phyloP scores from a whole-genome alignment of 2,113 vertebrate species.

The Smithornis capensis region DNA sequence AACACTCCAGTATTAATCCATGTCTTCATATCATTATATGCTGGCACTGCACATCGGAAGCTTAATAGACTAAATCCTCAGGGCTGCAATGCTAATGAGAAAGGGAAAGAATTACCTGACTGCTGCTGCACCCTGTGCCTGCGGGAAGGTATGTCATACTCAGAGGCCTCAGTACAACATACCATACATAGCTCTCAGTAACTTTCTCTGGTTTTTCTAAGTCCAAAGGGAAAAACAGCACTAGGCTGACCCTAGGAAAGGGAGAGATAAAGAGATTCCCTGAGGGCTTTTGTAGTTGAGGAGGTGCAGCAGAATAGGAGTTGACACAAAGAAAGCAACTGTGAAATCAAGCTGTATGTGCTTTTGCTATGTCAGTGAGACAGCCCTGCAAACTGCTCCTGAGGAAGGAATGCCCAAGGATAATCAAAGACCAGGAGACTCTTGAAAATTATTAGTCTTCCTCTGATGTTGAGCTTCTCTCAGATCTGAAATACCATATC shows the following conservation, averaged over 20 bases:
- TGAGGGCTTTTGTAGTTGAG: background rate
- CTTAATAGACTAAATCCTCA: background rate
- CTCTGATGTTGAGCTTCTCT: background rate
- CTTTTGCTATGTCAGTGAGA: background rate
- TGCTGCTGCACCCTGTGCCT: background rate
- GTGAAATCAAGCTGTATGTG: background rate
- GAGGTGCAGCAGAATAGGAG: background rate
- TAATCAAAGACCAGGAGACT: background rate
- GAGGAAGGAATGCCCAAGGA: background rate
- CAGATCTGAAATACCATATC: background rate
- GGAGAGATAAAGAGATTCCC: background rate
- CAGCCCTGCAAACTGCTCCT: background rate
- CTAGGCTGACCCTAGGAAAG: background rate
- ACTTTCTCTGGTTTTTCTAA: background rate
- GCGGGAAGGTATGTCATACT: fast-evolving
- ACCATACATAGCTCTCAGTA: background rate
- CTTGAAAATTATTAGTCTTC: background rate
- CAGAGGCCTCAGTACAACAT: fast-evolving
- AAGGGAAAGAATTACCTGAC: background rate
- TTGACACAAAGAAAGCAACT: background rate
- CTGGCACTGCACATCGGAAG: background rate
- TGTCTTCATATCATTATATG: background rate
- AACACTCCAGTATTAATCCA: background rate
- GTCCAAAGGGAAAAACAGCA: background rate
- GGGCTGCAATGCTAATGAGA: background rate